Evolutionary conservation across 2,888 invertebrate genomes (phyloP), one percentile per base, ranked within the genome.

Genomic region (Antheraea assamensis): DNA sequence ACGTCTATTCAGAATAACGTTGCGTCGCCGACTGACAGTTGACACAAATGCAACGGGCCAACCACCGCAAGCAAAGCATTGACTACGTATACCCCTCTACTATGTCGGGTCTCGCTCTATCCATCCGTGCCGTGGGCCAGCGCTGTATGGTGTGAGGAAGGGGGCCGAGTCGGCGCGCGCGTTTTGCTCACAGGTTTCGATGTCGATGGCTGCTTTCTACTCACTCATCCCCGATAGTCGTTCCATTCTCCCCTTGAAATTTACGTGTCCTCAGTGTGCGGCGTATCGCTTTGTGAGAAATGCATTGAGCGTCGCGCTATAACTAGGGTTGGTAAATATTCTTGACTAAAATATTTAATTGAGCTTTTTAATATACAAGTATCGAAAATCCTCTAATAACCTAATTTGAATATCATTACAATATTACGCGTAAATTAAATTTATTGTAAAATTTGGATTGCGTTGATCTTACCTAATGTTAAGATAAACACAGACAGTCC

Each of bases 1-100:
- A 88, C 93, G 89, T 87, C 91, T 86, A 83, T 81, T 83, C 85
- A 58, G 75, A 83, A 78, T 80, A 84, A 88, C 88, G 87, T 89
- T 90, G 91, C 90, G 93, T 87, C 90, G 89, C 88, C 89, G 87
- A 93, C 94, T 93, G 86, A 90, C 80, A 80, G 13, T 94, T 93
- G 86, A 90, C 73, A 78, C 81, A 81, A 84, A 84, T 82, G 82
- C 83, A 83, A 81, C 82, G 79, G 78, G 80, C 80, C 79, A 81
- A 82, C 81, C 78, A 74, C 47, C 70, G 70, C 61, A 87, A 87
- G 89, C 88, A 85, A 87, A 84, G 86, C 89, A 90, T 89, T 89
- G 88, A 89, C 87, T 89, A 86, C 87, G 83, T 85, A 78, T 78
- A 87, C 87, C 88, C 88, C 89, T 86, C 87, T 87, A 87, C 88